These are phyloP conservation scores for Ptilodon capucinus DNA, from an alignment of 2,888 invertebrate species.

Conservation along the genomic window DNA sequence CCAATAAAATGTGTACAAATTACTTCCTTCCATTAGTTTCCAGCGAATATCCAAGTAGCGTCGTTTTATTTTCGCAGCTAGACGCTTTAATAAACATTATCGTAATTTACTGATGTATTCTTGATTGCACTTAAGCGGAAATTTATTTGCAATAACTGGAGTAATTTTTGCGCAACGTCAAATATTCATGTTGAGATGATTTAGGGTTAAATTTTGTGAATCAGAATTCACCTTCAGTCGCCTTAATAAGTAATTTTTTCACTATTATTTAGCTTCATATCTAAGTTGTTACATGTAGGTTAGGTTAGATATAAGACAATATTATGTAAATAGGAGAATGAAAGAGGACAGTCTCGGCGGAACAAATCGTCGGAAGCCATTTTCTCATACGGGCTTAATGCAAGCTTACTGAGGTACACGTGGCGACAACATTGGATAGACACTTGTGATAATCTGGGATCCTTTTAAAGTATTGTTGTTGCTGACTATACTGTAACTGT, in stretches of 20 bases:
- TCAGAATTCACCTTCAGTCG: too few relatives aligned
- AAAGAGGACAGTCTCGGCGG: neutral
- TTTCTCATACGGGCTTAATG: conserved; percentile 68
- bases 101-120: neutral
- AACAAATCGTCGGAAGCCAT: conserved; percentile 69
- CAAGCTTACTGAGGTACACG: conserved; percentile 43
- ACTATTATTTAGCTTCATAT: too few relatives aligned
- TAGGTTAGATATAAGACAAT: too few relatives aligned
- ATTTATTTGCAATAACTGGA: neutral
- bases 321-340: neutral
- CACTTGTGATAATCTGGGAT: too few relatives aligned
- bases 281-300: too few relatives aligned
- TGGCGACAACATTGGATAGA: neutral
- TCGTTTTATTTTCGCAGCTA: neutral
- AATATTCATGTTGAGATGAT: neutral
- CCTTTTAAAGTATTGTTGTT: too few relatives aligned
- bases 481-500: too few relatives aligned
- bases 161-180: neutral
- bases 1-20: neutral
- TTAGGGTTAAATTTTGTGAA: neutral
- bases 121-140: neutral
- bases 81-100: neutral
- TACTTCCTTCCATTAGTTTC: neutral
- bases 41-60: neutral
- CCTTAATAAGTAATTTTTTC: too few relatives aligned